Conservation (phyloP, 2,113 vertebrate genomes). For the Nothoprocta perdicaria region DNA sequence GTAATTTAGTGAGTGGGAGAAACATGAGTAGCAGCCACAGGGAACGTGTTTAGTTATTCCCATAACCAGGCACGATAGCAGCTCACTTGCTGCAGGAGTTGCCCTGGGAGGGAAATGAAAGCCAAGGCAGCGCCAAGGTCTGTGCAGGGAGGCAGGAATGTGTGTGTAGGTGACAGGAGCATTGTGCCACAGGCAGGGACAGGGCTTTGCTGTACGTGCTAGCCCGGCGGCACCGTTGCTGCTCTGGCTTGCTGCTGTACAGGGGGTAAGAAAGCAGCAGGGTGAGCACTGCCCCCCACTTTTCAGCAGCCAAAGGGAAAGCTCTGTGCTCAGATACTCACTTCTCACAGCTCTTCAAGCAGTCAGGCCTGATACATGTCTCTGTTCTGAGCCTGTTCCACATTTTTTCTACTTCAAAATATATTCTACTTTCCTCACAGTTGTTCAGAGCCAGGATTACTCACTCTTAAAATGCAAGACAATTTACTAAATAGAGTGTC, state of each 20-base stretch:
- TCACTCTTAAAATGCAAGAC: slow-evolving; percentile 15
- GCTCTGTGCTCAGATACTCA: background rate
- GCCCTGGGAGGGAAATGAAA: background rate
- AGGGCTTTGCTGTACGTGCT: background rate
- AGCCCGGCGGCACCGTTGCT: background rate
- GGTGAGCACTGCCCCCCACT: background rate
- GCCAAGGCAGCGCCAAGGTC: background rate
- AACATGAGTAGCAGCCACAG: background rate
- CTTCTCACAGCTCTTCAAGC: background rate
- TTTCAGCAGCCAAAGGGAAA: background rate
- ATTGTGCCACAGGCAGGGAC: background rate
- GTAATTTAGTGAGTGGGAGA: background rate
- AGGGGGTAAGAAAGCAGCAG: background rate
- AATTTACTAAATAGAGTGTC: slow-evolving; percentile 42
- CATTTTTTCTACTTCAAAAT: background rate
- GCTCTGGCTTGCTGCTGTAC: background rate
- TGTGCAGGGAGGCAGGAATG: background rate
- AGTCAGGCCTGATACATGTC: background rate
- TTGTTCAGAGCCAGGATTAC: slow-evolving; percentile 25
- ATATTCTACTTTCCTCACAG: background rate
- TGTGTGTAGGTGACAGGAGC: background rate
- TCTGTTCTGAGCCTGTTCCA: background rate
- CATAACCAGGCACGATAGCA: background rate
- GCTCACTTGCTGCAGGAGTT: background rate
- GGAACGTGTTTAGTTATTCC: background rate